Percentiles rank a stretch among this genome's conserved stretches.
Conservation (phyloP, 2,797 vertebrate genomes). For the Crenuchus spilurus region DNA sequence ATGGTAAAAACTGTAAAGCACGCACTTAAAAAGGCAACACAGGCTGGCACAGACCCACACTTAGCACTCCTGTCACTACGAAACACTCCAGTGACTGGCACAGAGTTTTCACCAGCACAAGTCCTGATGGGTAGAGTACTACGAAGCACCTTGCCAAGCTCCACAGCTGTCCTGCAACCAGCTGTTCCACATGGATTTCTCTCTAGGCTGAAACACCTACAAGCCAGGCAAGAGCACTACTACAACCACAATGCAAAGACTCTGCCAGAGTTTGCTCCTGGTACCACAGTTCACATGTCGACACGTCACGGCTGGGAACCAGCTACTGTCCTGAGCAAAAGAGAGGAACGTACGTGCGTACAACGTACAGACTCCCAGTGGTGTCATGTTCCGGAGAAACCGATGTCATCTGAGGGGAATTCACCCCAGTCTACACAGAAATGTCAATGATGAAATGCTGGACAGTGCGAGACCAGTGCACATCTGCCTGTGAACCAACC, state of each 20-base stretch:
- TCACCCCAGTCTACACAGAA: slow-evolving; percentile 6
- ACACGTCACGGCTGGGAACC: slow-evolving; percentile 24
- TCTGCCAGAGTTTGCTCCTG: slow-evolving; percentile 10
- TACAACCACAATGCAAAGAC: slow-evolving; percentile 13
- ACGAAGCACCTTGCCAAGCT: background rate
- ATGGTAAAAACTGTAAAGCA: slow-evolving; percentile 46
- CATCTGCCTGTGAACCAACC: too few relatives aligned
- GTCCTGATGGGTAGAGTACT: slow-evolving; percentile 3
- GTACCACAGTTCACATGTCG: slow-evolving; percentile 7
- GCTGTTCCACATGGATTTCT: background rate
- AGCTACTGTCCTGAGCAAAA: background rate
- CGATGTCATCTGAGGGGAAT: slow-evolving; percentile 23
- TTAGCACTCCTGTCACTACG: slow-evolving; percentile 1
- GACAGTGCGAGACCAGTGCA: too few relatives aligned
- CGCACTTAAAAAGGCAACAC: slow-evolving; percentile 8
- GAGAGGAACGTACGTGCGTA: slow-evolving; percentile 8
- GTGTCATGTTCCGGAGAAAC: slow-evolving; percentile 8
- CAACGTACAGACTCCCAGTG: slow-evolving; percentile 5
- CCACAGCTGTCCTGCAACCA: slow-evolving; percentile 22
- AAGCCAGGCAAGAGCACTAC: background rate
- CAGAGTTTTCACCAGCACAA: too few relatives aligned
- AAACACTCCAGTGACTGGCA: slow-evolving; percentile 19
- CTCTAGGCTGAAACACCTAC: background rate
- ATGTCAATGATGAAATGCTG: background rate
- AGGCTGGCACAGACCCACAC: slow-evolving; percentile 25